Evolutionary conservation across 2,797 vertebrate species (phyloP), one percentile per base, ranked within the genome.

Genomic region (Orientallactaga sibirica): DNA sequence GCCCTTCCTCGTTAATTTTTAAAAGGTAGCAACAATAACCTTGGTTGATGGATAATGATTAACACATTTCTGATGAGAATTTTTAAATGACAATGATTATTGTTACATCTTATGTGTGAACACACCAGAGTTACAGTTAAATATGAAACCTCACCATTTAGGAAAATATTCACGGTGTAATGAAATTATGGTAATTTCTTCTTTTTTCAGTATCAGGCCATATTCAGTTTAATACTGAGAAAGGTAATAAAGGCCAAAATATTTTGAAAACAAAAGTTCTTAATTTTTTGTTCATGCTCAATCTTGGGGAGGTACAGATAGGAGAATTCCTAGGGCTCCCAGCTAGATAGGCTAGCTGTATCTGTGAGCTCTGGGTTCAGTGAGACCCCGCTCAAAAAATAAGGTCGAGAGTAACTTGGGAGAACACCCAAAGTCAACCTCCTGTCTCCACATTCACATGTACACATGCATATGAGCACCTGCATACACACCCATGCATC

Each of bases 51-150:
- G 62, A 86, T 68, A 89, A 80, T 92, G 75, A 91, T 87, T 33
- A 95, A 87, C 25, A 78, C 22, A 66, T 14, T 83, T 55, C 55
- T 19, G 29, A 76, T 78, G 83, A 91, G 29, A 95, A 94, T 81
- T 94, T 93, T 76, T 87, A 92, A 93, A 84, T 74, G 58, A 76
- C 70, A 94, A 92, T 37, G 5, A 67, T 92, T 92, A 86, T 71
- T 90, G 76, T 33, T 93, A 52, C 67, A 74, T 85, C 74, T 93
- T 85, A 68, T 29, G 58, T 55, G 85, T 74, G 81, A 71, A 64
- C 12, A 87, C 4, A 16, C 68, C 61, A 92, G 79, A 88, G 10
- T 71, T 89, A 78, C 15, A 66, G 41, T 76, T 78, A 81, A 92
- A 94, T 64, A 20, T 92, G 55, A 81, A 64, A 91, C 22, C 86